Evolutionary conservation across 2,888 invertebrate genomes (phyloP), one percentile per base, ranked within the genome.

Genomic region (Pherbina coryleti): DNA sequence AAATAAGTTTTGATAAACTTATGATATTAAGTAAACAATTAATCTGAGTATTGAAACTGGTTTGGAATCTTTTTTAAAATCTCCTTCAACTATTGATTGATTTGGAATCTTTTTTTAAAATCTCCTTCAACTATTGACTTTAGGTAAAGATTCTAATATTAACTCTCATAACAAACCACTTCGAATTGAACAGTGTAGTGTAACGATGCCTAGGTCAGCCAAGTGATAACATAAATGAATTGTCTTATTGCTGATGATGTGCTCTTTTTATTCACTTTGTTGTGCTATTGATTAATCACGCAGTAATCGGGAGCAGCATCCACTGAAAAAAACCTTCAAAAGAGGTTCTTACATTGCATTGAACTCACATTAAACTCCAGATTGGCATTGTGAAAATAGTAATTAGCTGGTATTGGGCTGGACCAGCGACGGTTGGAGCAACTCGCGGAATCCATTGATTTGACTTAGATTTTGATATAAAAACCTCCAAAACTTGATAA

Each of bases 401-500:
- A 64, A 37, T 74, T 51, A 11, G 14, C 51, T 28, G 66, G 51
- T 34, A 51, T 53, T 44, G 76, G 71, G 64, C 70, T 79, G 73
- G 79, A 79, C 79, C 79, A 78, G 53, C 76, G 76, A 14, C 77
- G 60, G 28, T 49, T 69, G 49, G 25, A 17, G 19, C 31, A 37
- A 37, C 37, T 22, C 25, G 72, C 37, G 5, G 14, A 34, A 49
- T 66, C 66, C 74, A 64, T 66, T 8, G 28, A n/a, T 17, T 19
- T 55, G 5, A 55, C n/a, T 55, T 55, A 55, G 22, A n/a, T 53
- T 53, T 53, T 3, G 17, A 53, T 53, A 53, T n/a, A 53, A n/a
- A n/a, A n/a, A 53, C n/a, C n/a, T 5, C n/a, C n/a, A n/a, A 53
- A 53, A n/a, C 11, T 57, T 57, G 25, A 25, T 60, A 25, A 25